Evolutionary conservation across 2,888 invertebrate species (phyloP).

Genomic region (Icerya purchasi): DNA sequence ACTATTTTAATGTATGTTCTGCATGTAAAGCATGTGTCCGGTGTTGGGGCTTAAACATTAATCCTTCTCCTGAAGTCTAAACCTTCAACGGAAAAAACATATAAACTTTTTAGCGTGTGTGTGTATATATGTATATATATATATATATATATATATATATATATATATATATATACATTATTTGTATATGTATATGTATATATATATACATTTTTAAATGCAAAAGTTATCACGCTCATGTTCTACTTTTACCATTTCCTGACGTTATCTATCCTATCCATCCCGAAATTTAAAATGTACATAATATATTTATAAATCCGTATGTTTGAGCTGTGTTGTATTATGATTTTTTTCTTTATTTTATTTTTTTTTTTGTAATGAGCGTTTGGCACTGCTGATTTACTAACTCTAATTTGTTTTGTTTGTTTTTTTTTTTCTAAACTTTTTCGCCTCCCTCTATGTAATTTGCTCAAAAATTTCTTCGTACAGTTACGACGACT

Average conservation of each 20-base stretch:
- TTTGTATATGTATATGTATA: background rate
- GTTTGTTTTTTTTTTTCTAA: background rate
- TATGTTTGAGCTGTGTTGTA: conserved; percentile 17
- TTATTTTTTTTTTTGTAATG: no score
- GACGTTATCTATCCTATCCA: no score
- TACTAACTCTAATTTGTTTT: background rate
- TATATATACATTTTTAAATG: background rate
- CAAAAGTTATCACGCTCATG: no score
- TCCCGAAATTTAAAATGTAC: no score
- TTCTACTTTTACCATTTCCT: no score
- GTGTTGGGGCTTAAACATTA: background rate
- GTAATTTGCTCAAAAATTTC: background rate
- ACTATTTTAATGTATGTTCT: no score
- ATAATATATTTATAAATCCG: no score
- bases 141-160: background rate
- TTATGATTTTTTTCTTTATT: conserved; percentile 10
- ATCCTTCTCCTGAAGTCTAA: background rate
- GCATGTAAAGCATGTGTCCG: no score
- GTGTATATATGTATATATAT: background rate
- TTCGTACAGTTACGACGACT: background rate
- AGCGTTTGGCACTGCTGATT: background rate
- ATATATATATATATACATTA: background rate
- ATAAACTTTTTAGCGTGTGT: background rate
- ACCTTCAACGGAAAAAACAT: background rate
- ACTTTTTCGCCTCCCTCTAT: background rate